phyloP scores from a whole-genome alignment of 1,140 invertebrate genomes.

The Arion vulgaris region DNA sequence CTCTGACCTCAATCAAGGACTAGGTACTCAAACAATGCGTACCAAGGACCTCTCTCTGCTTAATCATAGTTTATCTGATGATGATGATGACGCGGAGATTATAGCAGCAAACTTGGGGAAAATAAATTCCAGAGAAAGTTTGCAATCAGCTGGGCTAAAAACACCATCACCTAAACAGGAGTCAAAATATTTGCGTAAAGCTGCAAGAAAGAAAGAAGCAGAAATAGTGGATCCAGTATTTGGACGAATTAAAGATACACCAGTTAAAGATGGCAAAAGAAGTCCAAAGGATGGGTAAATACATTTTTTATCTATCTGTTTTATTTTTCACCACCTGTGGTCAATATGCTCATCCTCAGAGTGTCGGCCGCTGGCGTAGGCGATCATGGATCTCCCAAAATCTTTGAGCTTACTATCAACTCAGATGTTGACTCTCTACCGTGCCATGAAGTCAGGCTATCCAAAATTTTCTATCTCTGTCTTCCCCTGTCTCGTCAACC shows the following conservation, averaged over 20 bases:
- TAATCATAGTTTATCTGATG: conserved; percentile 9
- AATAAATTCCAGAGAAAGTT: neutral
- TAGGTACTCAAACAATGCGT: conserved; percentile 26
- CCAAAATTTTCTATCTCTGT: too few relatives aligned
- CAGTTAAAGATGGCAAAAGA: conserved; percentile 24
- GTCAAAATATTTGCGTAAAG: conserved; percentile 12
- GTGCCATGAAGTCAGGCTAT: too few relatives aligned
- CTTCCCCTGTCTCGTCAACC: too few relatives aligned
- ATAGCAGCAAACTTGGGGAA: conserved; percentile 22
- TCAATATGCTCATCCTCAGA: too few relatives aligned
- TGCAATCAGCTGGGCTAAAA: conserved; percentile 15
- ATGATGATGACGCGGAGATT: conserved; percentile 31
- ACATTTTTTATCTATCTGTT: neutral
- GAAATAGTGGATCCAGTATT: neutral
- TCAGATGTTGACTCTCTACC: too few relatives aligned
- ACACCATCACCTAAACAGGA: conserved; percentile 33
- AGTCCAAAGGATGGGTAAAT: conserved; percentile 28
- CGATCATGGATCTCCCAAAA: too few relatives aligned
- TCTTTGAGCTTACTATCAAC: too few relatives aligned
- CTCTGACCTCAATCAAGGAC: conserved; percentile 6
- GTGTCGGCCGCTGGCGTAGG: too few relatives aligned
- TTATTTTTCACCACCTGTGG: too few relatives aligned
- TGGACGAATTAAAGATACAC: conserved; percentile 35
- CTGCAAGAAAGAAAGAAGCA: conserved; percentile 3
- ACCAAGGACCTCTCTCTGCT: conserved; percentile 22